Conservation (phyloP, 2,888 invertebrate species). For the Tipula confusa region DNA sequence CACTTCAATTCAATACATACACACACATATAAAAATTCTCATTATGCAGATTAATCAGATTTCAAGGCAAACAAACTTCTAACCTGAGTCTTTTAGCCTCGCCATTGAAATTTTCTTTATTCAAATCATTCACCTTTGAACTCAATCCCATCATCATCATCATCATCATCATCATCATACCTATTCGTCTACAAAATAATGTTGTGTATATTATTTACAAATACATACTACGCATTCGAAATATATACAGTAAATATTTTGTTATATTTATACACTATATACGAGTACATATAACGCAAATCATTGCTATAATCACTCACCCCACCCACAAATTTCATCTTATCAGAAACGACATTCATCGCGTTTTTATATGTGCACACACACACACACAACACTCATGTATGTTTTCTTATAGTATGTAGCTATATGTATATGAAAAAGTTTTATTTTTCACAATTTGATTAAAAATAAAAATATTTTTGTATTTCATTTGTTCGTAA, state of each 20-base stretch:
- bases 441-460: background rate
- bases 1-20: background rate
- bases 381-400: too few species aligned
- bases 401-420: background rate
- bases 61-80: background rate
- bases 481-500: background rate
- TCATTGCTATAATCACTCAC: background rate
- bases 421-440: too few species aligned
- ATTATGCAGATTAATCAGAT: background rate
- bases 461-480: background rate
- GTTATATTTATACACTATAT: background rate
- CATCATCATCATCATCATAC: conserved; percentile 7
- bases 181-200: conserved; percentile 6
- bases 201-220: background rate
- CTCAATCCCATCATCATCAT: conserved; percentile 1
- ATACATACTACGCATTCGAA: background rate
- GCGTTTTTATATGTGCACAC: background rate
- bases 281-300: background rate
- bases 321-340: conserved; percentile 4
- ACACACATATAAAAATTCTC: background rate
- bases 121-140: background rate
- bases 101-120: background rate
- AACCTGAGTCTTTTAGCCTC: background rate
- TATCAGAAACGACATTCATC: conserved; percentile 20
- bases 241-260: background rate